A percentile compares a stretch with the other conserved stretches of the same genome.
These are phyloP conservation scores for Cossypha caffra DNA, from an alignment of 2,797 vertebrate genomes.

Conservation along the genomic window DNA sequence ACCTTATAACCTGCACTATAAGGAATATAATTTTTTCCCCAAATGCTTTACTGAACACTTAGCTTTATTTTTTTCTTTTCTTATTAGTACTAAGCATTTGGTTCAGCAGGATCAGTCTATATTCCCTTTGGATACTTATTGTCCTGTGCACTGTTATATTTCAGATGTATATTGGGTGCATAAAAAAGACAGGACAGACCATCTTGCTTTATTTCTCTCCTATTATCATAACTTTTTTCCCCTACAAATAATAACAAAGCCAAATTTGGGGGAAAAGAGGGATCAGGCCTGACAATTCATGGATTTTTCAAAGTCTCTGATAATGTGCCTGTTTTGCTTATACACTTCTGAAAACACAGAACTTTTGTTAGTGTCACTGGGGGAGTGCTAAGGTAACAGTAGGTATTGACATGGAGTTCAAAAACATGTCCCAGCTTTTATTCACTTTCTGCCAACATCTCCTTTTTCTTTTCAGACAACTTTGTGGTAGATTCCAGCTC, in stretches of 20 bases:
- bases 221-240: neutral
- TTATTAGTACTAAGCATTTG: neutral
- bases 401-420: neutral
- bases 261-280: neutral
- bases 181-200: neutral
- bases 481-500: constrained; percentile 98
- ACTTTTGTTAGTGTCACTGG: neutral
- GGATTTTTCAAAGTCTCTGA: neutral
- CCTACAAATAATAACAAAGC: neutral
- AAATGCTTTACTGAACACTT: neutral
- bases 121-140: neutral
- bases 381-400: neutral
- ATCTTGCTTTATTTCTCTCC: neutral
- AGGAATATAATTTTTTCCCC: neutral
- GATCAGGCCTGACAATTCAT: neutral
- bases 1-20: neutral
- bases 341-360: neutral
- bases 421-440: neutral
- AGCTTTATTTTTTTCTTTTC: neutral
- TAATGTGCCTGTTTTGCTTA: neutral
- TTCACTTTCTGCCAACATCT: neutral
- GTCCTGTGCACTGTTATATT: neutral
- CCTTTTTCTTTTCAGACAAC: constrained; percentile 84
- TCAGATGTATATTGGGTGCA: neutral
- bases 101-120: neutral